These are phyloP conservation scores for Eulimnadia texana DNA, from an alignment of 1,140 invertebrate species.

Conservation along the genomic window DNA sequence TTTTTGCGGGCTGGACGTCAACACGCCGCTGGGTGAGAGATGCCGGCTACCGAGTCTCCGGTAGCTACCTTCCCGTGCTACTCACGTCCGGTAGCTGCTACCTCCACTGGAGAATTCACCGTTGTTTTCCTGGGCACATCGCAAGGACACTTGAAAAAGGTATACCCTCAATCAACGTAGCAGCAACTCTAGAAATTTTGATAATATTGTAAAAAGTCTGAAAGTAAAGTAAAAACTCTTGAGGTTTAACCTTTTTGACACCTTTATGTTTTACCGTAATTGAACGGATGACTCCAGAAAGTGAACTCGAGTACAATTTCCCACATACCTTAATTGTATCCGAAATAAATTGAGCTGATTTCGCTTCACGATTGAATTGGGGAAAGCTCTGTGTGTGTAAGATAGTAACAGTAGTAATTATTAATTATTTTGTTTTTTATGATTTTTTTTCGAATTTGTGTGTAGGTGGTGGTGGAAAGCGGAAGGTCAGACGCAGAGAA, in stretches of 20 bases:
- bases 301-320: too few species aligned
- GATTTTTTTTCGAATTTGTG: too few species aligned
- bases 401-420: background rate
- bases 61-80: background rate
- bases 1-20: background rate
- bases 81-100: background rate
- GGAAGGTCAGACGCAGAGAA: constrained; percentile 33
- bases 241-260: background rate
- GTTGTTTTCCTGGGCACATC: background rate
- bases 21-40: background rate
- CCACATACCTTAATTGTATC: too few species aligned
- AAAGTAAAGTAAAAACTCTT: background rate
- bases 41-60: background rate
- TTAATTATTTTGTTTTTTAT: background rate
- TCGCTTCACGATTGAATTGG: too few species aligned
- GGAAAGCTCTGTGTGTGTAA: background rate
- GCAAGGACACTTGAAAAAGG: background rate
- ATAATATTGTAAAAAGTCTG: background rate
- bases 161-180: background rate
- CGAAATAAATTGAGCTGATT: too few species aligned
- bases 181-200: background rate
- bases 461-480: constrained; percentile 75
- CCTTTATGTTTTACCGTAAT: too few species aligned
- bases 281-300: too few species aligned
- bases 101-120: background rate